Evolutionary conservation across 2,797 vertebrate genomes (phyloP).

Genomic region (Moxostoma hubbsi): DNA sequence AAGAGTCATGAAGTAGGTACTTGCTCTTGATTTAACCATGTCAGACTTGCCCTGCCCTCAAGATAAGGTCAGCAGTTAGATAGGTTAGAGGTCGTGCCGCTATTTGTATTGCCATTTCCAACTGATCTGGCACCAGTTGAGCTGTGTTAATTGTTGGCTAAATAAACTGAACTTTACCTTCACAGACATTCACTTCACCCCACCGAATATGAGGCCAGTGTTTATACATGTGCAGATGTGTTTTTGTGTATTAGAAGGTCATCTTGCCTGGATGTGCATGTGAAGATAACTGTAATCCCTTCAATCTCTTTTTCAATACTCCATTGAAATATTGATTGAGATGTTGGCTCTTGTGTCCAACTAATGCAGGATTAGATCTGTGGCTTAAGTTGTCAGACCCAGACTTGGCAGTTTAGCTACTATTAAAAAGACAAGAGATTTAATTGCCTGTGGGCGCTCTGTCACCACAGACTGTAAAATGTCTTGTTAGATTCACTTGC

Average conservation of each 20-base stretch:
- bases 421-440: neutral
- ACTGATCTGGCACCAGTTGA: neutral
- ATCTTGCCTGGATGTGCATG: neutral
- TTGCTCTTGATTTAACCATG: neutral
- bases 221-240: neutral
- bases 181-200: too few species aligned
- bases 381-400: neutral
- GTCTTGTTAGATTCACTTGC: constrained; percentile 2
- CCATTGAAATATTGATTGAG: constrained; percentile 27
- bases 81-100: constrained; percentile 1
- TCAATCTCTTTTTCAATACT: neutral
- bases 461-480: neutral
- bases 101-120: neutral
- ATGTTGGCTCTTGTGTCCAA: constrained; percentile 2
- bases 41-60: neutral
- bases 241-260: neutral
- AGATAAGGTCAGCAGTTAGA: neutral
- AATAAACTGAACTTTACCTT: too few species aligned
- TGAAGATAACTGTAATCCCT: constrained; percentile 6
- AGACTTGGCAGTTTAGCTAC: neutral
- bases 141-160: neutral
- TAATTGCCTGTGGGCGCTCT: neutral
- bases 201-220: neutral
- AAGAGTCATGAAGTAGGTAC: neutral
- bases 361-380: constrained; percentile 17